These are phyloP conservation scores for Elachura formosa DNA, from an alignment of 2,113 vertebrate genomes.

Conservation along the genomic window DNA sequence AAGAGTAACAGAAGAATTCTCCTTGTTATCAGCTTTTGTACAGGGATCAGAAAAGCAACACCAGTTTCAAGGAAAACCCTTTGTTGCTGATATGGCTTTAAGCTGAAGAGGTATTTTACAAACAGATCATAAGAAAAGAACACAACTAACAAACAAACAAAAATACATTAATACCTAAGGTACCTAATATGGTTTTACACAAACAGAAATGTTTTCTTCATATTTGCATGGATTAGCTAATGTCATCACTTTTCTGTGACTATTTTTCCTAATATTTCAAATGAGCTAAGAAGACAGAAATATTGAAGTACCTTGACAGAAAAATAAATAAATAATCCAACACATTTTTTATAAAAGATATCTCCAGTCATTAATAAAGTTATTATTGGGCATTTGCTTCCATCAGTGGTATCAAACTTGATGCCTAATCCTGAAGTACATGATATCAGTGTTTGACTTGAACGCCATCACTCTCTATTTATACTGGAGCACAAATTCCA, in stretches of 20 bases:
- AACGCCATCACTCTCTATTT: neutral
- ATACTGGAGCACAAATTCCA: neutral
- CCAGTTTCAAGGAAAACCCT: neutral
- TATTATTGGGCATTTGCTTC: neutral
- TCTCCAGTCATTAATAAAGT: neutral
- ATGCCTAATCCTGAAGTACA: neutral
- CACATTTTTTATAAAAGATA: neutral
- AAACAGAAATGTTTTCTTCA: neutral
- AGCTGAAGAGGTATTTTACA: neutral
- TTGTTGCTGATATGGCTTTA: neutral
- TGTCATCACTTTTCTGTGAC: neutral
- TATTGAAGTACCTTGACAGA: neutral
- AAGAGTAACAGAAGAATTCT: neutral
- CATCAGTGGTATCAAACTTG: neutral
- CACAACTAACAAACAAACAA: neutral
- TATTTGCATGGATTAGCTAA: neutral
- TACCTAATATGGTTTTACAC: neutral
- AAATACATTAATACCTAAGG: neutral
- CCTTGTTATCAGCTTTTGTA: neutral
- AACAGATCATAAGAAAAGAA: neutral
- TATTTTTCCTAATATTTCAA: neutral
- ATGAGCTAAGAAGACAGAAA: neutral
- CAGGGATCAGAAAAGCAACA: neutral
- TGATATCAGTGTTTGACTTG: neutral
- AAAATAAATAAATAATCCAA: neutral